These are phyloP conservation scores for Plutomurus gul DNA, from an alignment of 1,140 invertebrate species.

Conservation along the genomic window DNA sequence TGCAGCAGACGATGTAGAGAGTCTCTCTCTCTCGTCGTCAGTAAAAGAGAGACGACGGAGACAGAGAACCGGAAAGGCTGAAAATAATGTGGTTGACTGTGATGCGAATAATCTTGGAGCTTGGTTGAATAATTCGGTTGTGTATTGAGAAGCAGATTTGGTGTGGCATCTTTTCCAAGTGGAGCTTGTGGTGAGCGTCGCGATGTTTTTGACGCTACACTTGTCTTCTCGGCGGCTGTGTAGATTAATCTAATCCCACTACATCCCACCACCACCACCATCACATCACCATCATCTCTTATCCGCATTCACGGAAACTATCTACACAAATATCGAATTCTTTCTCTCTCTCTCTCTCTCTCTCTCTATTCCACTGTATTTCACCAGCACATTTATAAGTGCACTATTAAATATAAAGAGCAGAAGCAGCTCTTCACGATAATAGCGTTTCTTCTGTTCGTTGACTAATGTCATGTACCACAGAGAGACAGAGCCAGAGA, in stretches of 20 bases:
- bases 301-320: background rate
- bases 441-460: no score
- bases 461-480: no score
- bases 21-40: no score
- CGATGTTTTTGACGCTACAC: conserved; percentile 52
- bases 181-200: conserved; percentile 41
- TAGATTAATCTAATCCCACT: conserved; percentile 53
- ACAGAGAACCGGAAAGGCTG: conserved; percentile 8
- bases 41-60: background rate
- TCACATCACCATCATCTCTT: conserved; percentile 36
- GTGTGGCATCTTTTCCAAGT: conserved; percentile 39
- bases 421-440: no score
- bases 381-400: no score
- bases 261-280: conserved; percentile 41
- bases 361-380: no score
- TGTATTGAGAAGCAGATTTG: conserved; percentile 17
- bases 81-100: conserved; percentile 30
- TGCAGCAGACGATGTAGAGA: background rate
- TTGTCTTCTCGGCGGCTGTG: conserved; percentile 53
- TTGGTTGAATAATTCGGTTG: conserved; percentile 33
- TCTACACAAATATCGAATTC: conserved; percentile 35
- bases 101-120: conserved; percentile 32
- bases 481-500: background rate
- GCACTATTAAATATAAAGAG: no score
- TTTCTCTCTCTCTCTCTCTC: background rate